Evolutionary conservation across 2,888 invertebrate species (phyloP), one percentile per base, ranked within the genome.

Genomic region (Drosophila picticornis): DNA sequence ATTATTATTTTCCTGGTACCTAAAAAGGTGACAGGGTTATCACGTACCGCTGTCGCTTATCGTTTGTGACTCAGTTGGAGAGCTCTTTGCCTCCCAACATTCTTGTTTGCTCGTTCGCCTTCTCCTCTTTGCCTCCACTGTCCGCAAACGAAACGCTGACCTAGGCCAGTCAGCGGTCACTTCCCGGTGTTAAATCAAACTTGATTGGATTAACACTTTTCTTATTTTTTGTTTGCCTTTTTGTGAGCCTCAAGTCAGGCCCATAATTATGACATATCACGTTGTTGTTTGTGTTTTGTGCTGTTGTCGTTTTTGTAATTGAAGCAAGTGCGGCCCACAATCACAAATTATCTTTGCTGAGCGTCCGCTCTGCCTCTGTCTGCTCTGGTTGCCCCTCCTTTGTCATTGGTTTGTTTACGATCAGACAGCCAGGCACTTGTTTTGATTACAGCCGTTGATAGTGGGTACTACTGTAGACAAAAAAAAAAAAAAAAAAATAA

Each of bases 181-280:
- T 89, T 86, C 82, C 82, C 70, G 67, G 64, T 72, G 67, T 73
- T 75, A 53, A 81, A 86, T 84, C 78, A 75, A 77, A 81, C 40
- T 88, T 80, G 88, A 90, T 86, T 88, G 64, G 73, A 86, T 87
- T 87, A 87, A 88, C 88, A 90, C 81, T 88, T 85, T 75, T 58
- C 36, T 7, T 29, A 53, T 5, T 16, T 10, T 3, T 10, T 10
- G 25, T 5, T 25, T 34, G 2, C 5, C 2, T 6, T 27, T 36
- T 7, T 7, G 34, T 67, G 58, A 56, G 51, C 34, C 40, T 60
- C 27, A 55, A 46, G 55, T 55, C 58, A 58, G 53, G 60, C 60
- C 32, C 80, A 66, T 75, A 83, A 90, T 86, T 85, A 88, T 79
- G 86, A 64, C 67, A 79, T 79, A 80, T 83, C 67, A 68, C 71